Evolutionary conservation across 2,113 vertebrate genomes (phyloP).

Genomic region (Pomatorhinus ruficollis): DNA sequence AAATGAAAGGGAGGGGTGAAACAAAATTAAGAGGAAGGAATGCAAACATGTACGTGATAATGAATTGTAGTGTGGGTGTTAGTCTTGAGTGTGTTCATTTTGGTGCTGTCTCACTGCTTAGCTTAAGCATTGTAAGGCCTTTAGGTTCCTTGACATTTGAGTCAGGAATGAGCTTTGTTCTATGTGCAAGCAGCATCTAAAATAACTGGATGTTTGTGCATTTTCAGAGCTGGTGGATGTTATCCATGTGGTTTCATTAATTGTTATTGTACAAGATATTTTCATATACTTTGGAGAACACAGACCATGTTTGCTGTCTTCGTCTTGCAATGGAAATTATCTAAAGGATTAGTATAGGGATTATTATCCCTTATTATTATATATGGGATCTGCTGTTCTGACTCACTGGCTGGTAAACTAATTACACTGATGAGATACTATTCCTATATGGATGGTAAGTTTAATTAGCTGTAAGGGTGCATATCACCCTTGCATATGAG

Average conservation of each 20-base stretch:
- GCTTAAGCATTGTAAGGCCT: not conserved
- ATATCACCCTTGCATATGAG: not conserved
- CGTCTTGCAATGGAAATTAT: not conserved
- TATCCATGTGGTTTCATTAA: not conserved
- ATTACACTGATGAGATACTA: not conserved
- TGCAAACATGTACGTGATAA: not conserved
- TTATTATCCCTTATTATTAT: not conserved
- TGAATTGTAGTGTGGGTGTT: not conserved
- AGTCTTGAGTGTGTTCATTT: not conserved
- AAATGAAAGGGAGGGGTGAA: not conserved
- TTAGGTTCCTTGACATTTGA: not conserved
- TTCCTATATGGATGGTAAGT: not conserved
- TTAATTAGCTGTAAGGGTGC: not conserved
- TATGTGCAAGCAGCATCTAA: not conserved
- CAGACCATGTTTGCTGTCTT: not conserved
- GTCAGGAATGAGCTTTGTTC: not conserved
- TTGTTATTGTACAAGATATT: not conserved
- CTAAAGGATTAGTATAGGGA: not conserved
- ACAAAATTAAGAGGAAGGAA: not conserved
- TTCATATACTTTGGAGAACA: not conserved
- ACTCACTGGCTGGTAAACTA: not conserved
- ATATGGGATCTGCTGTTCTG: not conserved
- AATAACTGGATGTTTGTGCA: not conserved
- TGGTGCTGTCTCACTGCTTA: not conserved
- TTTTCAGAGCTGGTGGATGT: not conserved